Evolutionary conservation across 2,888 invertebrate species (phyloP).

Genomic region (Eupithecia exiguata): DNA sequence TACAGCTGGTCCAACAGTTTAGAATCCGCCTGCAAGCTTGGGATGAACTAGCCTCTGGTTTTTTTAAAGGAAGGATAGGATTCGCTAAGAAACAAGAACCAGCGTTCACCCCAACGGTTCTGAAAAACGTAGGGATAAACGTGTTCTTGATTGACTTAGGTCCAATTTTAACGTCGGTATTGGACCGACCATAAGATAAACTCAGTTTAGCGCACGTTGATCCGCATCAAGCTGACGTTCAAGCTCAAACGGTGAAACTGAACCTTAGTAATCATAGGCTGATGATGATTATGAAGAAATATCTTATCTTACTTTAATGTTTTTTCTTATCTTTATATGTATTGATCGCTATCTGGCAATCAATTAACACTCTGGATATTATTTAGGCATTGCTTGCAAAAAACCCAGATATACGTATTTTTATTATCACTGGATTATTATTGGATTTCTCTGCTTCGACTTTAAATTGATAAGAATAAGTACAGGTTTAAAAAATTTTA

Average conservation of each 20-base stretch:
- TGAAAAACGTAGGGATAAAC: background rate
- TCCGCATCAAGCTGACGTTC: too few relatives aligned
- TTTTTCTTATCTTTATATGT: background rate
- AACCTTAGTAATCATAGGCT: background rate
- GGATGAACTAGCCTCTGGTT: background rate
- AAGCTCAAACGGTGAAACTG: too few relatives aligned
- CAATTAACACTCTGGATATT: background rate
- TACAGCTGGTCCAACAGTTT: background rate
- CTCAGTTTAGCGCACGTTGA: too few relatives aligned
- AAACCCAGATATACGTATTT: background rate
- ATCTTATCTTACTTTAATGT: background rate
- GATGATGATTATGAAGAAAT: background rate
- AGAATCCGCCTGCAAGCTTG: background rate
- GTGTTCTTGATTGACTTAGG: background rate
- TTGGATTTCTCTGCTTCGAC: background rate
- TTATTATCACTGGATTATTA: background rate
- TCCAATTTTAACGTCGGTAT: too few relatives aligned
- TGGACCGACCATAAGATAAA: too few relatives aligned
- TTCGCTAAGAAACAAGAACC: background rate
- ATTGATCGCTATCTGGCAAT: background rate
- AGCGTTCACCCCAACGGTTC: background rate
- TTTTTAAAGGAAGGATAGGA: background rate
- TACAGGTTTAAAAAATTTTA: background rate
- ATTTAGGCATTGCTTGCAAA: background rate
- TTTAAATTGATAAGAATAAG: background rate